phyloP scores from a whole-genome alignment of 2,113 vertebrate species.

The Gallinago paraguaiae region DNA sequence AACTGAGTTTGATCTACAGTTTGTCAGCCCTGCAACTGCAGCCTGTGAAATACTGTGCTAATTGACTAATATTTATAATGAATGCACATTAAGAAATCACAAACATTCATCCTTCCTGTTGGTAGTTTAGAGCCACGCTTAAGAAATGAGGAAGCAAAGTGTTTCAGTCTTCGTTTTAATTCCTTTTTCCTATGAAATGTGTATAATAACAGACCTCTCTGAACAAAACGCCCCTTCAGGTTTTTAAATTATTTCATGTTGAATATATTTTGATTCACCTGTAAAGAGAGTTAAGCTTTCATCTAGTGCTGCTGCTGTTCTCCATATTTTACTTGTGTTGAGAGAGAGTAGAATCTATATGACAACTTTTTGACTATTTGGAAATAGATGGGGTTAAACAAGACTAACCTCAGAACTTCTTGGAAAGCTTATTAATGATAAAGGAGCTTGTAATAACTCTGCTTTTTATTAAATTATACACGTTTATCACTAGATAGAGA shows the following conservation, averaged over 20 bases:
- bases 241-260: not conserved
- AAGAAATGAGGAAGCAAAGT: not conserved
- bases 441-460: not conserved
- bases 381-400: not conserved
- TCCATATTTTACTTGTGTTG: not conserved
- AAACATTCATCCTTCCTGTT: not conserved
- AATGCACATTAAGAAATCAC: not conserved
- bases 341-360: not conserved
- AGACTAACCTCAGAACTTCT: not conserved
- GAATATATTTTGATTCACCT: not conserved
- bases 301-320: not conserved
- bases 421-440: not conserved
- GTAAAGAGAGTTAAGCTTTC: not conserved
- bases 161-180: not conserved
- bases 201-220: not conserved
- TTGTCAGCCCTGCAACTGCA: not conserved
- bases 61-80: not conserved
- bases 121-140: not conserved
- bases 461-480: not conserved
- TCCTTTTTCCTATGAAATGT: not conserved
- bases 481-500: not conserved
- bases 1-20: not conserved
- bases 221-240: not conserved
- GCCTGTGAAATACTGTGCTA: not conserved
- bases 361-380: not conserved